Evolutionary conservation across 2,797 vertebrate species (phyloP).

Genomic region (Paguma larvata): DNA sequence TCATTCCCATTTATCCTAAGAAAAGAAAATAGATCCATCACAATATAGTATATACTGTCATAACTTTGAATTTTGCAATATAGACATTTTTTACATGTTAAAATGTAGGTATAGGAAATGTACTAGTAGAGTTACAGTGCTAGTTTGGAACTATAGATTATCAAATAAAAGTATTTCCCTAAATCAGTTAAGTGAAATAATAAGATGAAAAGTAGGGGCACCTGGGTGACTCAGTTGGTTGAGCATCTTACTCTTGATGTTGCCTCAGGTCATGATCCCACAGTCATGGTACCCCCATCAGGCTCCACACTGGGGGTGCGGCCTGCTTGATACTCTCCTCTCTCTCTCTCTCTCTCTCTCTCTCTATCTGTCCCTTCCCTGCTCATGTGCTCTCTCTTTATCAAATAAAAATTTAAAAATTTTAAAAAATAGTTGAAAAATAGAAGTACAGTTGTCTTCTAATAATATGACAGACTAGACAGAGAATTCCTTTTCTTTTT

Average conservation of each 20-base stretch:
- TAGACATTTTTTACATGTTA: conserved; percentile 26
- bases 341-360: too few species aligned
- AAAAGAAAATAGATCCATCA: conserved; percentile 43
- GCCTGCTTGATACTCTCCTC: too few species aligned
- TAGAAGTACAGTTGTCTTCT: background rate
- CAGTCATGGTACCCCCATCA: too few species aligned
- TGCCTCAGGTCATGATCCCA: too few species aligned
- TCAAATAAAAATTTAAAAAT: background rate
- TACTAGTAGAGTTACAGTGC: background rate
- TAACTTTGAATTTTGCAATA: conserved; percentile 59
- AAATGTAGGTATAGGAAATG: conserved; percentile 45
- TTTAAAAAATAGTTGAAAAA: background rate
- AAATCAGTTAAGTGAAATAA: background rate
- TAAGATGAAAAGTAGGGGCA: background rate
- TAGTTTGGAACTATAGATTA: background rate
- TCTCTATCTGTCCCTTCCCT: too few species aligned
- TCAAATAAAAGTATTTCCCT: conserved; percentile 6
- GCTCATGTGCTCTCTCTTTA: too few species aligned
- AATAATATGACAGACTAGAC: background rate
- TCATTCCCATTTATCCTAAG: background rate
- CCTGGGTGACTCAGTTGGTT: too few species aligned
- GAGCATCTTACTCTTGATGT: too few species aligned
- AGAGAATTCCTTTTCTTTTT: background rate
- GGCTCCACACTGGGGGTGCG: too few species aligned
- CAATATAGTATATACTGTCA: conserved; percentile 21